A percentile compares a stretch with the other conserved stretches of the same genome.
Conservation (phyloP, 2,113 vertebrate genomes). For the Apodemus speciosus region DNA sequence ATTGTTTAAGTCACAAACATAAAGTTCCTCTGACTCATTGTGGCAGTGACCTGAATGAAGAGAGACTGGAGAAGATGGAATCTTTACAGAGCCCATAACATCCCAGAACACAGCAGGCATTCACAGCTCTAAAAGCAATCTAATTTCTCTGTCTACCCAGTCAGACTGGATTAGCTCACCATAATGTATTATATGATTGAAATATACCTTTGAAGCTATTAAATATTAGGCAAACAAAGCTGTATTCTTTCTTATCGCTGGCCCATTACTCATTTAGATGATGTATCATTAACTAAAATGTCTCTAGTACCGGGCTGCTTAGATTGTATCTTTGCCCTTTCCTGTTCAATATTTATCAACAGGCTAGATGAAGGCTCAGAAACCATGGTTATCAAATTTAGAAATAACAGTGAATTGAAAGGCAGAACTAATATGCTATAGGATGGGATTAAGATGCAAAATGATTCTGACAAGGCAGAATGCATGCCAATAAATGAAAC, state of each 20-base stretch:
- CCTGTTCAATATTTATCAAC: conserved; percentile 17
- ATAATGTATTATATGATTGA: neutral
- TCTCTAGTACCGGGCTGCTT: neutral
- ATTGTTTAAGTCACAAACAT: neutral
- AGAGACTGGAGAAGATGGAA: neutral
- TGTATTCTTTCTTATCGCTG: neutral
- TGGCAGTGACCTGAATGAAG: neutral
- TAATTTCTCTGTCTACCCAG: neutral
- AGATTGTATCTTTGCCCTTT: conserved; percentile 33
- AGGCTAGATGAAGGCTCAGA: neutral
- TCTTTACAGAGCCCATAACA: neutral
- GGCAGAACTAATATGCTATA: conserved; percentile 43
- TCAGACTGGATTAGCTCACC: neutral
- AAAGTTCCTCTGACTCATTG: neutral
- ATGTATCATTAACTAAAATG: conserved; percentile 1
- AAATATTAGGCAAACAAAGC: neutral
- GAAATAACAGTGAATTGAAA: conserved; percentile 35
- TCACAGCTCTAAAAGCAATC: neutral
- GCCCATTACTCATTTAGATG: conserved; percentile 7
- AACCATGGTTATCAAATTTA: conserved; percentile 52
- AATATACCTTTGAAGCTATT: neutral
- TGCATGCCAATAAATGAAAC: conserved; percentile 47
- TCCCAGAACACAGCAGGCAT: neutral
- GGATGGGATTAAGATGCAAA: conserved; percentile 58
- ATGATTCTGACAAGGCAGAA: conserved; percentile 69